Evolutionary conservation across 2,888 invertebrate species (phyloP), one percentile per base, ranked within the genome.

Genomic region (Heliconius hortense): DNA sequence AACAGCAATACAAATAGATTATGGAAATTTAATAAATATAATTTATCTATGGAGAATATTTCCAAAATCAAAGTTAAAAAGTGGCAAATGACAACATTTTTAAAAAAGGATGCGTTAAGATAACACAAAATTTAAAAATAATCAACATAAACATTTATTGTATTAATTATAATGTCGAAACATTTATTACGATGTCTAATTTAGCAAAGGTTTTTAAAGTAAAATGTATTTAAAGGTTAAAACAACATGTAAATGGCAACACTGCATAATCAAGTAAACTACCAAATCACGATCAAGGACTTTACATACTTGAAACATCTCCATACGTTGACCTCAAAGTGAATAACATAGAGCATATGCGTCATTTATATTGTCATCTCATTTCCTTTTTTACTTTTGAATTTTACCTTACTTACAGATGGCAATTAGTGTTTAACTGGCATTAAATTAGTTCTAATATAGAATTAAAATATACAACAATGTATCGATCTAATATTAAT

Each of bases 291-390:
- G 39, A 71, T 43, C 31, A 53, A 69, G 69, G 69, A 71, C 71
- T 71, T 21, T 4, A 35, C 60, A 39, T 21, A 60, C 71, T 53
- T 56, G 56, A 69, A 71, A 71, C 59, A 62, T 62, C 18, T 71
- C 62, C 39, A 71, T 39, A 71, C 62, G 60, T 71, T 71, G 71
- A 71, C 71, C 71, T 71, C 71, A 56, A n/a, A 31, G 31, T 31
- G 69, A 69, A 69, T 53, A 56, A 56, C 56, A 31, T 69, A 69
- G 69, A 69, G 56, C 31, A 69, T 31, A 56, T 69, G 68, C 68
- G 69, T 69, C 69, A 69, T 56, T 69, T 69, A 56, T 69, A 56
- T 35, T 69, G 56, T 69, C 53, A 53, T 69, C 68, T 53, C 13
- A 31, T 69, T 69, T 69, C 53, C 56, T 56, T 69, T 39, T 8